A percentile compares a stretch with the other conserved stretches of the same genome.
Evolutionary conservation across 2,113 vertebrate genomes (phyloP).

Genomic region (Rhipidura dahli): DNA sequence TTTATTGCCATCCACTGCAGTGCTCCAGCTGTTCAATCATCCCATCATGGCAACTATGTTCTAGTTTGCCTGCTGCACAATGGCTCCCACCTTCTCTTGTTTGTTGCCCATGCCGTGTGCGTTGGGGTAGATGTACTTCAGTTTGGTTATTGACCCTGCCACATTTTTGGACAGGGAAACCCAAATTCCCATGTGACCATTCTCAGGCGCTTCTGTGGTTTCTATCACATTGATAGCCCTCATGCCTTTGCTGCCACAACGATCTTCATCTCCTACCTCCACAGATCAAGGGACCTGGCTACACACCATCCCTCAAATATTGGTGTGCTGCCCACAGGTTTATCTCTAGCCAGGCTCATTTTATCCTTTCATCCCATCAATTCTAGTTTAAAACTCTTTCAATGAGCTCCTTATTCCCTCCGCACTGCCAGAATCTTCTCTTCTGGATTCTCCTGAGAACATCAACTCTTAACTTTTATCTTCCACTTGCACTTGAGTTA

Average conservation of each 20-base stretch:
- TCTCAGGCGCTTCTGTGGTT: not conserved
- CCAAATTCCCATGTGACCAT: not conserved
- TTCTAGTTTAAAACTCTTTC: not conserved
- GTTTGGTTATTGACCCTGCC: not conserved
- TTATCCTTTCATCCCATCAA: not conserved
- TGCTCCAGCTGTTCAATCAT: not conserved
- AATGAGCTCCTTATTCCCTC: not conserved
- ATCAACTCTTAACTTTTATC: not conserved
- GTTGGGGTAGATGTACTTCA: not conserved
- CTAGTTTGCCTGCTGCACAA: not conserved
- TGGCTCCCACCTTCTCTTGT: not conserved
- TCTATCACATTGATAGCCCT: not conserved
- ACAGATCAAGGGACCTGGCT: not conserved
- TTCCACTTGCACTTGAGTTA: not conserved
- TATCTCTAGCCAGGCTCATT: not conserved
- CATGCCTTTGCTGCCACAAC: not conserved
- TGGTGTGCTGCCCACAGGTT: not conserved
- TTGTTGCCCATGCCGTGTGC: not conserved
- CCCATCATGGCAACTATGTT: not conserved
- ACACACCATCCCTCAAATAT: not conserved
- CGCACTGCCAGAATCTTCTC: not conserved
- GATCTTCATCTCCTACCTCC: not conserved
- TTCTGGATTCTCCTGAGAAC: not conserved
- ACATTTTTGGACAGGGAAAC: not conserved
- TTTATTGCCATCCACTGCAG: not conserved